Conservation (phyloP, 1,140 invertebrate species). For the Rhynchophorus ferrugineus region DNA sequence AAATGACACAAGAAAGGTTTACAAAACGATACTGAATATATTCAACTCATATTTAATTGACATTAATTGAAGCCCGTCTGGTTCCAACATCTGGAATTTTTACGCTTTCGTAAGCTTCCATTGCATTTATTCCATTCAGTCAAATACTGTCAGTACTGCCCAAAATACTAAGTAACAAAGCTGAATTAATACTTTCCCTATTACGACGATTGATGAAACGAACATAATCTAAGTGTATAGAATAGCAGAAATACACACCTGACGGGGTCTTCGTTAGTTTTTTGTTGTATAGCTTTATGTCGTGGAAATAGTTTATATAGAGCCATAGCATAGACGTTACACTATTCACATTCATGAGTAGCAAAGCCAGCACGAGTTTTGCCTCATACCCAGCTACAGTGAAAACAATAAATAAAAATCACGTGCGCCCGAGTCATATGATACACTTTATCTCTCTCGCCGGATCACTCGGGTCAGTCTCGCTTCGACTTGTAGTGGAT, state of each 20-base stretch:
- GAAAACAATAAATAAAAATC: constrained; percentile 44
- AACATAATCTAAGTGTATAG: constrained; percentile 12
- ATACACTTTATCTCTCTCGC: constrained; percentile 30
- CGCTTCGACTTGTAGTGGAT: background rate
- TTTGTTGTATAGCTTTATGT: constrained; percentile 32
- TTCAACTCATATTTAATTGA: too few species aligned
- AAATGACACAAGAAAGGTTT: too few species aligned
- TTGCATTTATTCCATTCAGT: too few species aligned
- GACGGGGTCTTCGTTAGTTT: constrained; percentile 27
- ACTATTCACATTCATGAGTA: constrained; percentile 34
- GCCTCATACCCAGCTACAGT: constrained; percentile 36
- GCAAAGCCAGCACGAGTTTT: constrained; percentile 29
- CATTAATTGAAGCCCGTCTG: too few species aligned
- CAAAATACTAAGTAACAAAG: constrained; percentile 1
- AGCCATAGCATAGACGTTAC: constrained; percentile 43
- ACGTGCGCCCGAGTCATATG: constrained; percentile 51
- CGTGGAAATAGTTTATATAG: constrained; percentile 43
- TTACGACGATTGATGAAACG: constrained; percentile 1
- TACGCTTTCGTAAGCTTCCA: too few species aligned
- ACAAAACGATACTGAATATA: too few species aligned
- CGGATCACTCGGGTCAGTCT: constrained; percentile 6
- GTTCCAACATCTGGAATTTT: too few species aligned
- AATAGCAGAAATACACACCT: constrained; percentile 12
- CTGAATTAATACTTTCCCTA: constrained; percentile 20
- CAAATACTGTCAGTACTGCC: too few species aligned